Evolutionary conservation across 1,140 invertebrate genomes (phyloP).

Genomic region (Riptortus pedestris): DNA sequence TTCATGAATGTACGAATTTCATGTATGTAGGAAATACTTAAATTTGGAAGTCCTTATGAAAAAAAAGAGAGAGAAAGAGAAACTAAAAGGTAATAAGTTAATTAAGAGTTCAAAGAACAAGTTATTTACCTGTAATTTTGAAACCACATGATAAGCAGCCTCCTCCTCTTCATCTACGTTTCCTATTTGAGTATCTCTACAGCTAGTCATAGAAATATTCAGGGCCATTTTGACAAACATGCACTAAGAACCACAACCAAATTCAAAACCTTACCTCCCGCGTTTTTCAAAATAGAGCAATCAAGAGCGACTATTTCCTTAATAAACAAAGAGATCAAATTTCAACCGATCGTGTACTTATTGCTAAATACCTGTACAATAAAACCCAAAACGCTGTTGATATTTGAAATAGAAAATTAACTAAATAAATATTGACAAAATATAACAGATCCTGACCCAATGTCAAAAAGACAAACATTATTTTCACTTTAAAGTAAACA

Average conservation of each 20-base stretch:
- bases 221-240: neutral
- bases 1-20: neutral
- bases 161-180: constrained; percentile 1
- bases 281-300: no score
- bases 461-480: no score
- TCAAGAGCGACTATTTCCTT: no score
- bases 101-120: neutral
- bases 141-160: neutral
- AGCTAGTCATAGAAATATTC: neutral
- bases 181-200: neutral
- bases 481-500: no score
- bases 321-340: no score
- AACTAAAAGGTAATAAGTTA: neutral
- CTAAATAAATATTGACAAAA: no score
- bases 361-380: no score
- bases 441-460: no score
- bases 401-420: no score
- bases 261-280: no score
- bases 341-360: no score
- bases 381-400: no score
- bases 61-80: neutral
- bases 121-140: neutral
- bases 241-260: neutral
- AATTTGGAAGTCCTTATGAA: neutral
- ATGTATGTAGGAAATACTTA: neutral